Base-by-base conservation (phyloP, 1,140 invertebrate species). In the Drosophila malerkotliana region DNA sequence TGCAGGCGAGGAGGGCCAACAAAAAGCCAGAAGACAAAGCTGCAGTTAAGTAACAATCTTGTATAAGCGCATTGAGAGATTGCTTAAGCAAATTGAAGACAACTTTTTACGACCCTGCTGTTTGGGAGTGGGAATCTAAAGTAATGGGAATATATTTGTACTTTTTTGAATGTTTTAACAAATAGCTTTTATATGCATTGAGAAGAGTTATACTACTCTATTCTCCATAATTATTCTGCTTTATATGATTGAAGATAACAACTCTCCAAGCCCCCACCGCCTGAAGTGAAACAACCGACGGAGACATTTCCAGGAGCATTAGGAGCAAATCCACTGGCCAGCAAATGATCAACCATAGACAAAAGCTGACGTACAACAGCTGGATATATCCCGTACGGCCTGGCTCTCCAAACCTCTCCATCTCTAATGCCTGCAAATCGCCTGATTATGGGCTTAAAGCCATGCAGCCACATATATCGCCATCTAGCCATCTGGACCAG, bases 341-440 rank as follows among this genome's bases (percentile, higher is more conserved):
- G 58, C 58, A 73, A 75, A 75, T 74, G 60, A 66, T 64, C 71
- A 72, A 73, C 68, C 44, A 49, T 66, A 48, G 48, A 75, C 53
- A 74, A 75, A 75, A 75, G 71, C 72, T 75, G 71, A 66, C 72
- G 53, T 61, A 73, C 68, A 48, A 47, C 72, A 52, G 64, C 60
- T 30, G 53, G 41, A 52, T 67, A 39, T 52, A 72, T 74, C 59
- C 63, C 41, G 21, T 21, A 21, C 21, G 9, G 12, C 55, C 63
- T 39, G 41, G 21, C 34, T 51, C 45, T 3, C 26, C 26, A 21
- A 10, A 21, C 10, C 44, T 15, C 30, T 63, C 57, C 47, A 30
- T 44, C 63, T 26, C 59, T 87, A 85, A 85, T 88, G 82, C 83
- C 75, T 79, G 84, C 79, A 89, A 87, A 87, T 87, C 72, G 83